phyloP scores from a whole-genome alignment of 1,140 invertebrate species.

The Orchestia grillus region DNA sequence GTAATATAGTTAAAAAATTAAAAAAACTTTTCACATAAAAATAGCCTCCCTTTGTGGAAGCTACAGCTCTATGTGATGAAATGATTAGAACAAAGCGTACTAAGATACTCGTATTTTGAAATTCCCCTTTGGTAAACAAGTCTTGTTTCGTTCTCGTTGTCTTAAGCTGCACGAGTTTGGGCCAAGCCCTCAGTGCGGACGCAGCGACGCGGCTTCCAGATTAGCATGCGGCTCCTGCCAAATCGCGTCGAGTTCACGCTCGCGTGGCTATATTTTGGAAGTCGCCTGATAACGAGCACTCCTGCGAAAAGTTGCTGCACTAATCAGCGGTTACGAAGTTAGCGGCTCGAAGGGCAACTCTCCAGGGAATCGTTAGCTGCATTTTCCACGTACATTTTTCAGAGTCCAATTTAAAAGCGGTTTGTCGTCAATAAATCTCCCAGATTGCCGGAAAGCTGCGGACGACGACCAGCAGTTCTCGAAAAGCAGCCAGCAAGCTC shows the following conservation, averaged over 20 bases:
- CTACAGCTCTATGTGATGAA: background rate
- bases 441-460: background rate
- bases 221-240: background rate
- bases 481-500: background rate
- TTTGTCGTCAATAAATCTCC: constrained; percentile 1
- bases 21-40: no score
- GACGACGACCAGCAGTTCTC: background rate
- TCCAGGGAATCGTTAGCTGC: background rate
- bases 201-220: background rate
- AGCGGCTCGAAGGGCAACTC: background rate
- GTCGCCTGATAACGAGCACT: background rate
- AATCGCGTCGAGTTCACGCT: background rate
- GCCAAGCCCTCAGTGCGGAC: background rate
- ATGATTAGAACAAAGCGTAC: background rate
- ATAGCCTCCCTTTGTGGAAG: background rate
- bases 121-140: background rate
- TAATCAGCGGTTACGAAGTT: constrained; percentile 7
- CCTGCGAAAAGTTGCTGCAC: background rate
- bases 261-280: background rate
- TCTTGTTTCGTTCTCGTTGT: background rate
- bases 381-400: constrained; percentile 1
- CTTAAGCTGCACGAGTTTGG: background rate
- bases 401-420: background rate
- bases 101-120: background rate
- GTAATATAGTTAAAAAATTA: background rate